Conservation (phyloP, 1,140 invertebrate species). For the Trinorchestia longiramus region DNA sequence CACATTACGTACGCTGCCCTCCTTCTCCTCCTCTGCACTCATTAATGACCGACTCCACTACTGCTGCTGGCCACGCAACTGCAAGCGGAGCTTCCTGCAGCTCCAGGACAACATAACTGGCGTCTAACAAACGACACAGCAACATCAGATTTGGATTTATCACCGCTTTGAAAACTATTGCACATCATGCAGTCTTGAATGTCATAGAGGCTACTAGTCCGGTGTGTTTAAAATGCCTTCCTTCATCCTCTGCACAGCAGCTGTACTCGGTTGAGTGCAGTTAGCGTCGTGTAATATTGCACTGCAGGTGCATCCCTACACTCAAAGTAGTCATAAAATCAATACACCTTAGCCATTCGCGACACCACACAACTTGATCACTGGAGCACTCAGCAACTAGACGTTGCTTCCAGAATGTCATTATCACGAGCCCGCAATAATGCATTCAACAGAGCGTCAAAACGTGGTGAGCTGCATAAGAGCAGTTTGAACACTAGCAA, state of each 20-base stretch:
- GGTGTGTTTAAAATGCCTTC: not conserved
- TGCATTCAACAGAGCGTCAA: not conserved
- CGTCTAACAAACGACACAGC: not conserved
- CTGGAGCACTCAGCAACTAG: not conserved
- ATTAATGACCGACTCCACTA: not conserved
- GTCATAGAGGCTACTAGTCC: not conserved
- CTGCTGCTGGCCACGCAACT: conserved; percentile 16
- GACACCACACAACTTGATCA: not conserved
- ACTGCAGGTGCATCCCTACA: not conserved
- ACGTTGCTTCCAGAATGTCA: not conserved
- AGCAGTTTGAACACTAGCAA: not conserved
- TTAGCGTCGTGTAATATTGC: too few species aligned
- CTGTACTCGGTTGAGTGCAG: not conserved
- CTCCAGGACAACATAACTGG: not conserved
- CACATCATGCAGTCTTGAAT: not conserved
- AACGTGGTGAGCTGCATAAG: not conserved
- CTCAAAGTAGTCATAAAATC: not conserved
- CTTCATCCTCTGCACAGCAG: not conserved
- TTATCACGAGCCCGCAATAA: not conserved
- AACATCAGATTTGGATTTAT: not conserved
- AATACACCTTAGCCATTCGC: not conserved
- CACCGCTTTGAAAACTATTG: not conserved
- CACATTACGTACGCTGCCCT: not conserved
- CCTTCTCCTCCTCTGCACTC: not conserved
- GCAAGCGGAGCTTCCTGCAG: not conserved